Conservation (phyloP, 2,113 vertebrate species). For the Hemichromis elongatus region DNA sequence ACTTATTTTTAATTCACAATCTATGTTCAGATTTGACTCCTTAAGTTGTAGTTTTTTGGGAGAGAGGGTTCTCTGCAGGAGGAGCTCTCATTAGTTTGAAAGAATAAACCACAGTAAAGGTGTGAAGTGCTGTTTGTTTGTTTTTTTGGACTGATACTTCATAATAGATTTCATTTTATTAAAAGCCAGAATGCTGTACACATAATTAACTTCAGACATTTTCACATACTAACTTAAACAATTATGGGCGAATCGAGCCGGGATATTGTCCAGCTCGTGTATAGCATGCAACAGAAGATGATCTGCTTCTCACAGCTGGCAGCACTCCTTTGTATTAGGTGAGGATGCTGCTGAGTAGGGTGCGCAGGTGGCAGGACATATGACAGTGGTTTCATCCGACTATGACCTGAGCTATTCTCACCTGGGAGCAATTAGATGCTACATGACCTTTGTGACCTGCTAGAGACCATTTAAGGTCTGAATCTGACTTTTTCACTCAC, state of each 20-base stretch:
- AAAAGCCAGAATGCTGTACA: background rate
- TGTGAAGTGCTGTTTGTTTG: background rate
- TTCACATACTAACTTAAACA: background rate
- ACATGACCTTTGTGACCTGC: background rate
- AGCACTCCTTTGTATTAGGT: background rate
- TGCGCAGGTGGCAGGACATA: background rate
- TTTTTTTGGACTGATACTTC: background rate
- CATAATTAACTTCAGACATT: background rate
- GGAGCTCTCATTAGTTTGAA: background rate
- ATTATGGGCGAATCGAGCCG: background rate
- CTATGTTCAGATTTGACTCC: background rate
- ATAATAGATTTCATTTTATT: background rate
- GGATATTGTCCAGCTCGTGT: background rate
- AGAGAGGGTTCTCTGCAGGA: background rate
- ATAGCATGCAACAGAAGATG: background rate
- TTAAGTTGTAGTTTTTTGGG: background rate
- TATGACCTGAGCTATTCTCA: background rate
- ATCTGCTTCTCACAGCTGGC: background rate
- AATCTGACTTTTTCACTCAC: background rate
- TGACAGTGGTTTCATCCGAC: background rate
- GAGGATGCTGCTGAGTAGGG: background rate
- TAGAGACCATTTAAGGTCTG: background rate
- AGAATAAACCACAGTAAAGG: background rate
- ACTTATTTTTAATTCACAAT: conserved; percentile 7
- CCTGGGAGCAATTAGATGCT: background rate